phyloP scores from a whole-genome alignment of 2,797 vertebrate genomes.

The Jordanella pulchra region DNA sequence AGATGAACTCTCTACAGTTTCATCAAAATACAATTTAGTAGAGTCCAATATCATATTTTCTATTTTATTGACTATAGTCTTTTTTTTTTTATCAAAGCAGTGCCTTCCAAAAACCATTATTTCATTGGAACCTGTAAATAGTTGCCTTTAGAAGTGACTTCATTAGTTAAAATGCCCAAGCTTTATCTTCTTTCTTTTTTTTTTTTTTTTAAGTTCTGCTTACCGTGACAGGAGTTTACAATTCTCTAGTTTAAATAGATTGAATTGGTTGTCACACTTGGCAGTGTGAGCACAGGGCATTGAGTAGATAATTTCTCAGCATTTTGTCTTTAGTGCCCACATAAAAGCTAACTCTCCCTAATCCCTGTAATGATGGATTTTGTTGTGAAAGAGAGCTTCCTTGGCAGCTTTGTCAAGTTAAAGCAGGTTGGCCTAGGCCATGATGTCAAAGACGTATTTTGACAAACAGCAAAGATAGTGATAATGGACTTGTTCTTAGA shows the following conservation, averaged over 20 bases:
- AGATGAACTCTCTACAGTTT: no score
- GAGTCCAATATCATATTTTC: no score
- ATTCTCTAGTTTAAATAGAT: not conserved
- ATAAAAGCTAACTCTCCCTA: slow-evolving; percentile 39
- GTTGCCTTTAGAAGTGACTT: no score
- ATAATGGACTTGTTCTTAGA: slow-evolving; percentile 34
- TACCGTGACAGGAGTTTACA: not conserved
- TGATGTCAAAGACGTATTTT: slow-evolving; percentile 54
- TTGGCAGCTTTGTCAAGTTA: slow-evolving; percentile 54
- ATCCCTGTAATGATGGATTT: slow-evolving; percentile 50
- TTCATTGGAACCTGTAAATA: no score
- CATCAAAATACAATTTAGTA: no score
- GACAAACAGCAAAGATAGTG: slow-evolving; percentile 24
- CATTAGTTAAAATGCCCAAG: no score
- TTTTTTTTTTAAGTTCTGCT: not conserved
- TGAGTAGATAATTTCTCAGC: slow-evolving; percentile 11
- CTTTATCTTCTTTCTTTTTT: not conserved
- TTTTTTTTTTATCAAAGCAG: no score
- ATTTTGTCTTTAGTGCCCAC: slow-evolving; percentile 3
- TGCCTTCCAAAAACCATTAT: no score
- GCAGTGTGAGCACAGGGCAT: no score
- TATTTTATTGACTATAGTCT: no score
- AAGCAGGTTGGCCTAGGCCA: slow-evolving; percentile 44
- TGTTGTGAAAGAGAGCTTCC: slow-evolving; percentile 35
- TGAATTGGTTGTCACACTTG: slow-evolving; percentile 10